Base-by-base conservation (phyloP, 2,888 invertebrate species). In the Eledone cirrhosa region DNA sequence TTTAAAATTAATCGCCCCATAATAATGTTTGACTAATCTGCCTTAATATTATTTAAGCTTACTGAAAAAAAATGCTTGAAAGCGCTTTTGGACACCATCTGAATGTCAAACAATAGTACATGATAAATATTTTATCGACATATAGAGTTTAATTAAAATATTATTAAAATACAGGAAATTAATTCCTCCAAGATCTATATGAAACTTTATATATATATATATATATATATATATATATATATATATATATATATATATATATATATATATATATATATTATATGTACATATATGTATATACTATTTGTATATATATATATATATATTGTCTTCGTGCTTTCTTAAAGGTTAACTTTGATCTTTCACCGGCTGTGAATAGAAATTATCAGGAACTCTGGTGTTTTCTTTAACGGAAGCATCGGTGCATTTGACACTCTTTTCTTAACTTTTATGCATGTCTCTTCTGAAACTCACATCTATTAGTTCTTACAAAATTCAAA, bases 371-470 rank as follows among this genome's bases (percentile, higher is more conserved):
- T 72, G 72, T 72, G 72, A 72, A 31, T 41, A 41, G 41, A 41
- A 41, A 41, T 41, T 41, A 41, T 41, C 41, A 41, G 41, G 41
- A 41, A 41, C 41, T 41, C 41, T 41, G 41, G 11, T 41, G 41
- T 8, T 41, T 41, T n/a, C 41, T 11, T 8, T 41, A 41, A 41
- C 41, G 41, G 41, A 41, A 72, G 41, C 72, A 72, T 41, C 72
- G 72, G 72, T 72, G 41, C 41, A 41, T 41, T 41, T 31, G 27
- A 67, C 72, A 72, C 72, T 41, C n/a, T 72, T 72, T 72, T 72
- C 33, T 72, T 72, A 72, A 41, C 41, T n/a, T 72, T 72, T 72
- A 31, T 72, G 72, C 72, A 72, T 72, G 72, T 72, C 41, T 72
- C 41, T 31, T 72, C 31, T 72, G 72, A 72, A 72, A 33, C 22